phyloP scores from a whole-genome alignment of 2,888 invertebrate genomes.

The Eurytoma californica region DNA sequence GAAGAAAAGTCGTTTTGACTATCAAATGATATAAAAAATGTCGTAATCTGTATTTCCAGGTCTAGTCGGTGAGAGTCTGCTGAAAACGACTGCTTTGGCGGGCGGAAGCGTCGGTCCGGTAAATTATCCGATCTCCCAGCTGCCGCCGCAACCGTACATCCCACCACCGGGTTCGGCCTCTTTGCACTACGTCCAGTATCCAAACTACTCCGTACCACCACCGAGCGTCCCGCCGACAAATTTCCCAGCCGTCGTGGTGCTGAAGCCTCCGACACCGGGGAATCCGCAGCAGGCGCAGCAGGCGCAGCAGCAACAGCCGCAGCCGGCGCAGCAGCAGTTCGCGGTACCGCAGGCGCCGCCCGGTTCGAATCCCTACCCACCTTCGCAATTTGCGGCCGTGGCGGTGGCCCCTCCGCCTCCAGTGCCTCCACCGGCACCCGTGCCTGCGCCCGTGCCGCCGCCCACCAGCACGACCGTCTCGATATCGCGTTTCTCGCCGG shows the following conservation, averaged over 20 bases:
- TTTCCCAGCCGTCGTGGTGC: constrained; percentile 56
- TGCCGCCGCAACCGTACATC: constrained; percentile 72
- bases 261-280: constrained; percentile 54
- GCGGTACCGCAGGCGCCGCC: constrained; percentile 71
- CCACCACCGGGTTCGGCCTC: constrained; percentile 71
- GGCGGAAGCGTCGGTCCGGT: constrained; percentile 58
- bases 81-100: constrained; percentile 67
- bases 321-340: constrained; percentile 59
- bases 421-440: constrained; percentile 37
- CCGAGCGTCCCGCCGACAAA: constrained; percentile 62
- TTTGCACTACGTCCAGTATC: constrained; percentile 68
- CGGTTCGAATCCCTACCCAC: constrained; percentile 73
- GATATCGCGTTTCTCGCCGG: constrained; percentile 54
- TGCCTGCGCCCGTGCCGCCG: constrained; percentile 59
- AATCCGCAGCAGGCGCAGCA: constrained; percentile 54
- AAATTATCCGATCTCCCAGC: constrained; percentile 64
- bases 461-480: constrained; percentile 48
- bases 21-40: neutral
- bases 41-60: constrained; percentile 59
- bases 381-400: constrained; percentile 61
- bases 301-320: constrained; percentile 69
- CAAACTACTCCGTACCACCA: too few relatives aligned
- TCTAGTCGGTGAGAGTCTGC: constrained; percentile 69
- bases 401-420: constrained; percentile 58
- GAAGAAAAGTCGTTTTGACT: neutral